Conservation (phyloP, 2,888 invertebrate genomes). For the Agrotis segetum region DNA sequence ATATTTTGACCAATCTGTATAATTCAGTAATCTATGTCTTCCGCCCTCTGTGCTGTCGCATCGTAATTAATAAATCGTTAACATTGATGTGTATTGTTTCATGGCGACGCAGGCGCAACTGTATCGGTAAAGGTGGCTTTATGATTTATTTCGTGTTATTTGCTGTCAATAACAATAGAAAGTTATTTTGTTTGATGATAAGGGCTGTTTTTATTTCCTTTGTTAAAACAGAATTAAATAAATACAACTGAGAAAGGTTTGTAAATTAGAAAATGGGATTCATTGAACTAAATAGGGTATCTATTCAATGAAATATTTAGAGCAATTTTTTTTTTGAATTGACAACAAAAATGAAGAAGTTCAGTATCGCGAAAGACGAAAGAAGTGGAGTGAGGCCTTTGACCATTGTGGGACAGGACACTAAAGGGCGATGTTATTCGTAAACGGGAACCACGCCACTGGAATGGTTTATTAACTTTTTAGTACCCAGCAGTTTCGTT, state of each 20-base stretch:
- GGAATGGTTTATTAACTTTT: slow-evolving; percentile 43
- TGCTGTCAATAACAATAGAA: slow-evolving; percentile 11
- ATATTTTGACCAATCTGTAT: slow-evolving; percentile 30
- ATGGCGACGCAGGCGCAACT: slow-evolving; percentile 71
- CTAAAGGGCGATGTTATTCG: slow-evolving; percentile 32
- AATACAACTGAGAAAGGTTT: background rate
- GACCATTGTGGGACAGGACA: background rate
- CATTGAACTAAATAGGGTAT: too few species aligned
- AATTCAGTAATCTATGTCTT: slow-evolving; percentile 62
- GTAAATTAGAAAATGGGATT: background rate
- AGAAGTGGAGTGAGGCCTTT: too few species aligned
- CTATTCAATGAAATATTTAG: too few species aligned
- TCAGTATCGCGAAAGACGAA: too few species aligned
- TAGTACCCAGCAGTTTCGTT: background rate
- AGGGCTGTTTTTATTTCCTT: background rate
- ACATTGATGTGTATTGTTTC: slow-evolving; percentile 83
- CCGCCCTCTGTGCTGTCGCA: slow-evolving; percentile 71
- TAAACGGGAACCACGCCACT: slow-evolving; percentile 26
- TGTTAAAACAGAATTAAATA: background rate
- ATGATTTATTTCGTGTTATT: slow-evolving; percentile 64
- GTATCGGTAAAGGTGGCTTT: slow-evolving; percentile 61
- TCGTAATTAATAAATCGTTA: slow-evolving; percentile 88
- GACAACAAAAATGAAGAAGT: too few species aligned
- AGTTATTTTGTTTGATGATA: background rate
- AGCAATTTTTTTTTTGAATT: too few species aligned